Percentiles rank a stretch among this genome's conserved stretches.
Evolutionary conservation across 2,113 vertebrate genomes (phyloP).

Genomic region (Cisticola juncidis): DNA sequence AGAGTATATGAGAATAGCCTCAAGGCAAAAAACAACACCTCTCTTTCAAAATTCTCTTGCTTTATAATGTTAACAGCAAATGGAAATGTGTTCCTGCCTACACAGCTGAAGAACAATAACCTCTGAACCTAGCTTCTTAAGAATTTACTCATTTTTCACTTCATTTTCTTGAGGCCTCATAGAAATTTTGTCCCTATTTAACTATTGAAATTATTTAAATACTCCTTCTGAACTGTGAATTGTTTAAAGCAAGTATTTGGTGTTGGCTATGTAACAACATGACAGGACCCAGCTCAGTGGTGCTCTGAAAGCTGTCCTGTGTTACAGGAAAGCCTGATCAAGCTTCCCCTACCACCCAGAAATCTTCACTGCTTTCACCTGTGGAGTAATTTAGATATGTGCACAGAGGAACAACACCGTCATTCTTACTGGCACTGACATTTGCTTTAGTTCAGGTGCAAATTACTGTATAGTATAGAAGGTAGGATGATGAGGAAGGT

Average conservation of each 20-base stretch:
- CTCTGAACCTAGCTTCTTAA: neutral
- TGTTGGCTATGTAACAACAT: neutral
- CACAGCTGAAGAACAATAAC: neutral
- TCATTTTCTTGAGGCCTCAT: neutral
- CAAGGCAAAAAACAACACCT: neutral
- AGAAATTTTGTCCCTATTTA: neutral
- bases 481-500: neutral
- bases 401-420: neutral
- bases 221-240: neutral
- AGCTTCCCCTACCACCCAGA: neutral
- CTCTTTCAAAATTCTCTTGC: neutral
- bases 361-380: neutral
- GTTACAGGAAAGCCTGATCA: neutral
- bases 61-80: neutral
- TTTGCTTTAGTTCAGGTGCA: neutral
- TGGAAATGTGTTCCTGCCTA: neutral
- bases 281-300: no score
- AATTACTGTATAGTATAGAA: neutral
- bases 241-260: neutral
- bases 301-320: neutral
- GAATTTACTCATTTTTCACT: neutral
- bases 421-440: neutral
- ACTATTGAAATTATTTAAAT: neutral
- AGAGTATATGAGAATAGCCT: neutral
- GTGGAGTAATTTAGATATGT: neutral